Evolutionary conservation across 2,797 vertebrate genomes (phyloP).

Genomic region (Ptychobarbus kaznakovi): DNA sequence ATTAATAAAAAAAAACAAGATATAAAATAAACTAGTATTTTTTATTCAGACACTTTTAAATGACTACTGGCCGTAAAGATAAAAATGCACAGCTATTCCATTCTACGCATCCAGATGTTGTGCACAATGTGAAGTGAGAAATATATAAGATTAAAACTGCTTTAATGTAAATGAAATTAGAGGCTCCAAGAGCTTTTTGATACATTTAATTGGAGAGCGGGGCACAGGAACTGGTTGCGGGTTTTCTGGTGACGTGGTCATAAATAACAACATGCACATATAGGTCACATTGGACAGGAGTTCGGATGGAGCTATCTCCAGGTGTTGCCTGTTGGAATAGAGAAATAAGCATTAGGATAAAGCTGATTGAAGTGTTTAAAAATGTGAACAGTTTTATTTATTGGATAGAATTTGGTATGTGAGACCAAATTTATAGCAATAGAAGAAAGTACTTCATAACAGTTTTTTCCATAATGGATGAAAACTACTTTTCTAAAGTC

Average conservation of each 20-base stretch:
- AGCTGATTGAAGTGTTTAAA: not conserved
- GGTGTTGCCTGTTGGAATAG: slow-evolving; percentile 76
- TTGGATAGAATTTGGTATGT: not conserved
- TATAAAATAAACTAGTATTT: not conserved
- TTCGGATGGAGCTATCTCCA: slow-evolving; percentile 80
- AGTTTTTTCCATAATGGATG: not conserved
- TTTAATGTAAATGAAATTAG: slow-evolving; percentile 56
- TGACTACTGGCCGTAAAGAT: not conserved
- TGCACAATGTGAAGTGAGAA: slow-evolving; percentile 31
- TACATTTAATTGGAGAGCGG: slow-evolving; percentile 55
- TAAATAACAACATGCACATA: slow-evolving; percentile 83
- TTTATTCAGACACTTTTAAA: not conserved
- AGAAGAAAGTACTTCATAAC: not conserved
- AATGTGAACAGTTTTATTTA: not conserved
- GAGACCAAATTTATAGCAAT: not conserved
- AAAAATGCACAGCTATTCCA: not conserved
- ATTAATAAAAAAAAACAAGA: not conserved
- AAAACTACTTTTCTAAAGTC: not conserved
- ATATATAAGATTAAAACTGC: slow-evolving; percentile 37
- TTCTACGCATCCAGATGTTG: slow-evolving; percentile 47
- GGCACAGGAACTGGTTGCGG: slow-evolving; percentile 47
- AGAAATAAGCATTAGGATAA: not conserved
- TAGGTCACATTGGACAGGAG: slow-evolving; percentile 76
- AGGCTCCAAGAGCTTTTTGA: slow-evolving; percentile 44
- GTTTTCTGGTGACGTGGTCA: slow-evolving; percentile 75